Evolutionary conservation across 1,140 invertebrate species (phyloP).

Genomic region (Adelges cooleyi): DNA sequence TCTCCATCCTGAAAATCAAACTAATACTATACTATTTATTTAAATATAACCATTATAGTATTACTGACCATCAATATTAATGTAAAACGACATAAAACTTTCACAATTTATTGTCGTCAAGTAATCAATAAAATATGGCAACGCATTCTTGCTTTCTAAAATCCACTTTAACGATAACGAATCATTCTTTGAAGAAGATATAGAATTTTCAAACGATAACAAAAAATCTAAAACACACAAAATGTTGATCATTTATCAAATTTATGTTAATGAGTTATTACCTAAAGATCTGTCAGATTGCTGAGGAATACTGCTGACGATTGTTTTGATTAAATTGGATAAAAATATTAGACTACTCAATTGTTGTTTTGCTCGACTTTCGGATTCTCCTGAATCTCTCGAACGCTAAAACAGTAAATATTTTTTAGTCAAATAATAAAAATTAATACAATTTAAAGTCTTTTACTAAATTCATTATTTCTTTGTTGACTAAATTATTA

Average conservation of each 20-base stretch:
- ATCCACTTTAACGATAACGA: conserved; percentile 53
- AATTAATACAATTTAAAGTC: conserved; percentile 28
- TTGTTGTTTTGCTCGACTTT: conserved; percentile 21
- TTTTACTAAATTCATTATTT: conserved; percentile 30
- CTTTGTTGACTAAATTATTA: conserved; percentile 53
- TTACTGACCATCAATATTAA: conserved; percentile 61
- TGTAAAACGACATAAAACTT: conserved; percentile 65
- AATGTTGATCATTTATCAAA: too few relatives aligned
- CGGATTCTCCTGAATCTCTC: conserved; percentile 23
- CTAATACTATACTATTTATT: background rate
- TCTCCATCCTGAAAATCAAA: conserved; percentile 14
- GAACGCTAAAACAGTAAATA: conserved; percentile 21
- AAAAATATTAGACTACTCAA: conserved; percentile 20
- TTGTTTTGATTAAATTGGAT: conserved; percentile 21
- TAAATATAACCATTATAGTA: background rate
- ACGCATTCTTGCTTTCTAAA: conserved; percentile 65
- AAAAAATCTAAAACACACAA: conserved; percentile 21
- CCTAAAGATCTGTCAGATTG: conserved; percentile 16
- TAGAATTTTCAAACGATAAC: conserved; percentile 12
- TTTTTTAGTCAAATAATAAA: background rate
- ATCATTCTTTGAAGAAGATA: conserved; percentile 17
- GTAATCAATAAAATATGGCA: conserved; percentile 73
- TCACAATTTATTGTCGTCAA: conserved; percentile 60
- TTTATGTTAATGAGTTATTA: background rate
- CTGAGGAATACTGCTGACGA: conserved; percentile 5